Base-by-base conservation (phyloP, 2,797 vertebrate species). In the Todus mexicanus region DNA sequence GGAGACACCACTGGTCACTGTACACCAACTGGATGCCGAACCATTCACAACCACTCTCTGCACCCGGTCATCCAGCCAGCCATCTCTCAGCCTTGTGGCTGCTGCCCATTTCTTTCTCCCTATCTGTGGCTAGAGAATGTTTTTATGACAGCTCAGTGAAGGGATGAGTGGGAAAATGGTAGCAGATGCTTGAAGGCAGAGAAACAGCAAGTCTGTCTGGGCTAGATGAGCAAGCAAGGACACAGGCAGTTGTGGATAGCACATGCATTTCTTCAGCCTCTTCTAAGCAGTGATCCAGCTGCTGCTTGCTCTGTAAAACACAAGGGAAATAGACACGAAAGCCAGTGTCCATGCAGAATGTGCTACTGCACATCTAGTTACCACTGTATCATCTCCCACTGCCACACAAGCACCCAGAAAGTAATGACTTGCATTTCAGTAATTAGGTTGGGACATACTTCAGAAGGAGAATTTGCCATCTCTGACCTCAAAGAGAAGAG, bases 261-360 rank as follows among this genome's bases (percentile, higher is more conserved):
- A 37, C 15, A 1, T 7, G 15, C 3, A 4, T 35, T 51, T 29
- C 29, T 66, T 27, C 15, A n/a, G 16, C 15, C 40, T 37, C 25
- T 60, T 80, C 12, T 22, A 64, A 27, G 17, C 6, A 2, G 51
- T 8, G 31, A 31, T 33, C 23, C 66, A 21, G 33, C 40, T 54
- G 48, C 77, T 45, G 23, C 15, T 11, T 2, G 17, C 77, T 45
- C 70, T 88, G 57, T 48, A 64, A 50, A 81, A 61, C 3, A 3
- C 17, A 27, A 56, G 50, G 51, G 45, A 31, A 79, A 9, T 5
- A 25, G 48, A 21, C 10, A 17, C 37, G 22, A 84, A 35, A 61
- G n/a, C 6, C 43, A 12, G 9, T 3, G 40, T 9, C 26, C 14
- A 0, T 35, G 63, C 20, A 57, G 72, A 42, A 25, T 0, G 8